Evolutionary conservation across 2,113 vertebrate genomes (phyloP).

Genomic region (Polyodon spathula): DNA sequence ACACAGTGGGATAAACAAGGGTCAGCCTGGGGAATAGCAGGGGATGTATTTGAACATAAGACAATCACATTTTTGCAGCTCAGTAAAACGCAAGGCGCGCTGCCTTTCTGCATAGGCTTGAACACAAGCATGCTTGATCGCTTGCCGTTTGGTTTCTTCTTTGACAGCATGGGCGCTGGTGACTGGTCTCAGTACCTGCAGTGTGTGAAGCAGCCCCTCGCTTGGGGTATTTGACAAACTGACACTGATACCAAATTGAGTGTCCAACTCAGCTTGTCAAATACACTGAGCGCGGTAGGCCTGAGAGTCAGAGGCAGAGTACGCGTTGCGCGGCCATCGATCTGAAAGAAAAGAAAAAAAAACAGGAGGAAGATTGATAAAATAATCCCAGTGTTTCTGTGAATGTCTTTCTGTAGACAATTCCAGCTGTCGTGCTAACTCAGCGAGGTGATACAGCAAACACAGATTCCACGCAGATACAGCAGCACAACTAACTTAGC

Average conservation of each 20-base stretch:
- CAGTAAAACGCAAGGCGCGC: too few species aligned
- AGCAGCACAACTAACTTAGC: too few species aligned
- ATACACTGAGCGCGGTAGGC: constrained; percentile 91
- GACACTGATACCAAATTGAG: constrained; percentile 82
- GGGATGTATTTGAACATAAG: not conserved
- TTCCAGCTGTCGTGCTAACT: not conserved
- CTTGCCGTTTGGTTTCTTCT: too few species aligned
- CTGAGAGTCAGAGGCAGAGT: constrained; percentile 23
- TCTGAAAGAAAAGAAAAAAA: constrained; percentile 18
- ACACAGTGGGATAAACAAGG: too few species aligned
- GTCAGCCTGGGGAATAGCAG: not conserved
- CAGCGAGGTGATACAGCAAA: not conserved
- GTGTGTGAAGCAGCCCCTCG: constrained; percentile 61
- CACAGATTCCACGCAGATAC: not conserved
- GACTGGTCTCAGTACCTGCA: not conserved
- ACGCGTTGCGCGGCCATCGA: not conserved
- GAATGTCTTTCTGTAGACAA: not conserved
- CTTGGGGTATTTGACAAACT: constrained; percentile 99
- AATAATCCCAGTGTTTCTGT: not conserved
- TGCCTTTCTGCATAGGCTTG: not conserved
- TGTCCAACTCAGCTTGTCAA: constrained; percentile 96
- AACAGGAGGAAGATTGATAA: not conserved
- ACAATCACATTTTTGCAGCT: too few species aligned
- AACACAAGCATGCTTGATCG: not conserved
- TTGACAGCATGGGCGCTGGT: too few species aligned